Evolutionary conservation across 1,140 invertebrate genomes (phyloP), one percentile per base, ranked within the genome.

Genomic region (Drosophila trapezifrons): DNA sequence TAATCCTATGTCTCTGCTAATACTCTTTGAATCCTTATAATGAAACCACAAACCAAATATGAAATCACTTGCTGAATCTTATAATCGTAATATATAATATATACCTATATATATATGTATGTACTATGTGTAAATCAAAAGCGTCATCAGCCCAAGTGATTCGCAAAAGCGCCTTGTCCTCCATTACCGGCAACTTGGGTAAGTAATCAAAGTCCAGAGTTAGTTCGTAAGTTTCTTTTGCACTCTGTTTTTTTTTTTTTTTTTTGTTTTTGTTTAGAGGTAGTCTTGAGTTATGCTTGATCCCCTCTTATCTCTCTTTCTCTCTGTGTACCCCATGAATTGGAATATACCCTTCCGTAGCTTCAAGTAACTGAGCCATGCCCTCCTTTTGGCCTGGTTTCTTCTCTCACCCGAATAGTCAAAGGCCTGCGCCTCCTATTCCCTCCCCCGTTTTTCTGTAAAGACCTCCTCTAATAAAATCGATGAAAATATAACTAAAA

Each of bases 81-180:
- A 65, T 78, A 66, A 78, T 78, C 47, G 60, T 78, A 70, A 51
- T 80, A 80, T 87, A 77, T 77, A 89, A 89, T 89, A 75, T 87
- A 82, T 82, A 64, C 42, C 64, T 73, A 84, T 84, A 85, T 80
- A 80, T 84, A 83, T 84, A 75, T 80, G 56, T 85, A 78, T 89
- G 78, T 89, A 54, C 51, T 54, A 73, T 89, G 78, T 87, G 83
- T 91, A 77, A 90, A 91, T 78, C 80, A 85, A 92, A 91, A 92
- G 91, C 91, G 76, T 91, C 91, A 87, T 92, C 91, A 86, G 91
- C 86, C 72, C 91, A 92, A 90, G 91, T 92, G 90, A 90, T 92
- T 90, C 90, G 79, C 78, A 92, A 92, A 91, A 92, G 91, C 90
- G 91, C 91, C 82, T 82, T 92, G 69, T 91, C 91, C 78, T 89